These are phyloP conservation scores for Bombus affinis DNA, from an alignment of 1,140 invertebrate genomes.

Conservation along the genomic window DNA sequence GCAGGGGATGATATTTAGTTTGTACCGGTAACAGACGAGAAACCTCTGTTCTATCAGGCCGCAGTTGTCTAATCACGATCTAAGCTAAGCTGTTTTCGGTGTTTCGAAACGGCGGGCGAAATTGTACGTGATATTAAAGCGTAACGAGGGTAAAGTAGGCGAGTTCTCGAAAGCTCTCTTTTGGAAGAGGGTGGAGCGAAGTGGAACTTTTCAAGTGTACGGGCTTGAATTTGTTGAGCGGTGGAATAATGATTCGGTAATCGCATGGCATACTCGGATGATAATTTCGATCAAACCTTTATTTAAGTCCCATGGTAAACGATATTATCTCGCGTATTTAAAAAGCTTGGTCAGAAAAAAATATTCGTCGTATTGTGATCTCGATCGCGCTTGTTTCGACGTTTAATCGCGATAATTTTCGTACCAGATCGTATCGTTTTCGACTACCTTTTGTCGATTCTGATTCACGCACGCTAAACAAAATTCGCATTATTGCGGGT, in stretches of 20 bases:
- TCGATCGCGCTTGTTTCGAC: neutral
- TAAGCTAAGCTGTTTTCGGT: conserved; percentile 15
- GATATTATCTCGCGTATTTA: neutral
- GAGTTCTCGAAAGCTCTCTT: neutral
- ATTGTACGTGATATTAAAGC: conserved; percentile 31
- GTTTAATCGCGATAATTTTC: neutral
- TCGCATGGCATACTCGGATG: neutral
- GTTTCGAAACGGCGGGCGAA: conserved; percentile 5
- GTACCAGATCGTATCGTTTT: neutral
- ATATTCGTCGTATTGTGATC: neutral
- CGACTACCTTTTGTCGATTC: neutral
- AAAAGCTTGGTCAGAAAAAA: neutral
- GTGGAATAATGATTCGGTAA: conserved; percentile 20
- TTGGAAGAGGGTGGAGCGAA: neutral
- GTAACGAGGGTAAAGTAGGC: conserved; percentile 21
- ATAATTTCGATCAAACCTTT: neutral
- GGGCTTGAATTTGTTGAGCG: conserved; percentile 10
- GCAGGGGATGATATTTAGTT: neutral
- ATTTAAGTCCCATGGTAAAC: neutral
- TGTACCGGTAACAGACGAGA: neutral
- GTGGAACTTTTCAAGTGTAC: conserved; percentile 3
- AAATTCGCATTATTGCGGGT: conserved; percentile 38
- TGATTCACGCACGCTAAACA: no score
- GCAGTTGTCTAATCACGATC: conserved; percentile 16
- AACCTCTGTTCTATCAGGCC: neutral